Evolutionary conservation across 2,888 invertebrate species (phyloP).

Genomic region (Aplocera efformata): DNA sequence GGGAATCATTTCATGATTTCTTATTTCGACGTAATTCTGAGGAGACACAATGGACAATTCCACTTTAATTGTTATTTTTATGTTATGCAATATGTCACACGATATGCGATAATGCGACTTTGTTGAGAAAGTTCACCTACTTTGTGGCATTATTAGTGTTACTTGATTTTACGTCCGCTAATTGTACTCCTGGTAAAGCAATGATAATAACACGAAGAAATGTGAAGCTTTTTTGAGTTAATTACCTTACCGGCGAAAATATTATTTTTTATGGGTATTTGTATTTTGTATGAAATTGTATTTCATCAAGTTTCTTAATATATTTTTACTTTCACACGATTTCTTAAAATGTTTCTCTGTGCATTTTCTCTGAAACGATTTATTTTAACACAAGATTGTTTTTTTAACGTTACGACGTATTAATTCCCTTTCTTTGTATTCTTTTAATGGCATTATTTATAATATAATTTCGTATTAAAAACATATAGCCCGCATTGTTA

Average conservation of each 20-base stretch:
- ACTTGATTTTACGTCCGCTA: conserved; percentile 40
- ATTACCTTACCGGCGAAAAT: conserved; percentile 36
- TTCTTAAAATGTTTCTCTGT: conserved; percentile 38
- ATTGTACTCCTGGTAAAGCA: conserved; percentile 21
- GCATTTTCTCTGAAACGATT: conserved; percentile 17
- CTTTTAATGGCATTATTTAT: too few species aligned
- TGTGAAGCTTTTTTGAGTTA: conserved; percentile 35
- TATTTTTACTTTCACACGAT: conserved; percentile 51
- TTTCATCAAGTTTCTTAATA: conserved; percentile 28
- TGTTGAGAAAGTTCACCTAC: conserved; percentile 52
- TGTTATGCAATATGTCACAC: conserved; percentile 58
- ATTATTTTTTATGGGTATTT: conserved; percentile 18
- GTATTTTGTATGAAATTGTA: too few species aligned
- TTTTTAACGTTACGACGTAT: too few species aligned
- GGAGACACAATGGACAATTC: conserved; percentile 49
- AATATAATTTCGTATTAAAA: too few species aligned
- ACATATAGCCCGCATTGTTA: too few species aligned
- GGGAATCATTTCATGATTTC: conserved; percentile 23
- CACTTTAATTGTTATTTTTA: conserved; percentile 43
- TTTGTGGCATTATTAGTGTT: conserved; percentile 36
- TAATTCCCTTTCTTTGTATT: too few species aligned
- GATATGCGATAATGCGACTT: conserved; percentile 41
- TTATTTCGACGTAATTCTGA: conserved; percentile 23
- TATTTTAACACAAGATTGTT: not conserved
- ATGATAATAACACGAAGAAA: conserved; percentile 33